A percentile compares a stretch with the other conserved stretches of the same genome.
Conservation (phyloP, 1,140 invertebrate species). For the Bathynomus jamesi region DNA sequence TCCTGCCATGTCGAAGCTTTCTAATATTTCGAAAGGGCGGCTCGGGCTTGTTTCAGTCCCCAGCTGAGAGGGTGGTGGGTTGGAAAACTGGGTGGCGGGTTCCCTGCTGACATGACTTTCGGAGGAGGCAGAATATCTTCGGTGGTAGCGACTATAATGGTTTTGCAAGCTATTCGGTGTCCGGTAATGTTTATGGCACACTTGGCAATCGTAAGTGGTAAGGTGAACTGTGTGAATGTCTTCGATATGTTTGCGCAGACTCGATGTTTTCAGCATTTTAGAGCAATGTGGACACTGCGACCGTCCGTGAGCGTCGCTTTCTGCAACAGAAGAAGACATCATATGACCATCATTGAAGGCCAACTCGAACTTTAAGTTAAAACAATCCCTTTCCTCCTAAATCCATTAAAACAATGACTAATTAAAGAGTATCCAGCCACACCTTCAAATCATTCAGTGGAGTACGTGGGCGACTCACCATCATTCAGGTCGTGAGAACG, state of each 20-base stretch:
- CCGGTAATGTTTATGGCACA: constrained; percentile 70
- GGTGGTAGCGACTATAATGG: constrained; percentile 49
- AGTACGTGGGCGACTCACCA: background rate
- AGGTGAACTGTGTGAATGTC: constrained; percentile 83
- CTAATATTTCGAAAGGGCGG: background rate
- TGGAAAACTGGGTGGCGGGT: background rate
- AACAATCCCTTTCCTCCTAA: too few relatives aligned
- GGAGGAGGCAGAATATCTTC: constrained; percentile 43
- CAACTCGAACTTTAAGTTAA: background rate
- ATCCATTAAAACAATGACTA: too few relatives aligned
- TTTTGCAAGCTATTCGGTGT: constrained; percentile 49
- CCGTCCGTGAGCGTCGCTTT: constrained; percentile 22
- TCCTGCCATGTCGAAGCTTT: background rate
- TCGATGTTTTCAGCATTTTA: constrained; percentile 68
- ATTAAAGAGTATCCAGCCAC: too few relatives aligned
- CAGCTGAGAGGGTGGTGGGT: too few relatives aligned
- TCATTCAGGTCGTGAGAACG: background rate
- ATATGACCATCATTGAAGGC: constrained; percentile 6
- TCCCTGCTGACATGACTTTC: background rate
- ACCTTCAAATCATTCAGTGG: too few relatives aligned
- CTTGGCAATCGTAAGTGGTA: constrained; percentile 70
- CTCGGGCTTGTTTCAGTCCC: background rate
- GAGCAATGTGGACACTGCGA: constrained; percentile 55
- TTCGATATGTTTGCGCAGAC: constrained; percentile 59
- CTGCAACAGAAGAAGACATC: constrained; percentile 32